Evolutionary conservation across 2,888 invertebrate species (phyloP), one percentile per base, ranked within the genome.

Genomic region (Melanchra persicariae): DNA sequence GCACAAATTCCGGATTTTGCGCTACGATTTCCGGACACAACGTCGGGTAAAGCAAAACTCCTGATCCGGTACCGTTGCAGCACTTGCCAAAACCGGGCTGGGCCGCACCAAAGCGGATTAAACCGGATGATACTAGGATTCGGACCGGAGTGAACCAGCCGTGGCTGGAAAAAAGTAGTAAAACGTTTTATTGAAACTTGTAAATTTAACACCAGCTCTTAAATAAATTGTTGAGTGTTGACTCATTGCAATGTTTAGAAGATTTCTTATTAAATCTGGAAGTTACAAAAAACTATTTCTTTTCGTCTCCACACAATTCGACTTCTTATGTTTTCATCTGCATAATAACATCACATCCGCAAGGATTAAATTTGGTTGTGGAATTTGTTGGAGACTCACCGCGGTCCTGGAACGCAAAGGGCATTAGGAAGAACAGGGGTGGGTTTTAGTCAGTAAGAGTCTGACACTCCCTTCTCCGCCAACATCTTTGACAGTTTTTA

Each of bases 41-140:
- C 52, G 45, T 34, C 37, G 22, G 26, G 37, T 10, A 58, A 70
- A 70, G 58, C 59, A 81, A 81, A 71, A 81, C 70, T 74, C 63
- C 62, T 49, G 70, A 84, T 79, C 65, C 52, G 52, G 58, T 70
- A 66, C 61, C 34, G 15, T 49, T 55, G 61, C 40, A 76, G 80
- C 83, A 84, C 81, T 81, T 69, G 71, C 83, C 76, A 71, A 84
- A 84, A 81, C 81, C 71, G 70, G 59, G 3, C 22, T 51, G 74
- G 65, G 73, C 79, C 66, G 71, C 70, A 82, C 82, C 67, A 83
- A 89, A 86, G 85, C 86, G 85, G 89, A 90, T 89, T 89, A 89
- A 67, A 74, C 84, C 74, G 81, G 87, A 87, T 89, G 85, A 87
- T 87, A 77, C 87, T 79, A 57, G 80, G 84, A 83, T 81, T 80